Evolutionary conservation across 1,140 invertebrate genomes (phyloP), one percentile per base, ranked within the genome.

Genomic region (Centruroides sculpturatus): DNA sequence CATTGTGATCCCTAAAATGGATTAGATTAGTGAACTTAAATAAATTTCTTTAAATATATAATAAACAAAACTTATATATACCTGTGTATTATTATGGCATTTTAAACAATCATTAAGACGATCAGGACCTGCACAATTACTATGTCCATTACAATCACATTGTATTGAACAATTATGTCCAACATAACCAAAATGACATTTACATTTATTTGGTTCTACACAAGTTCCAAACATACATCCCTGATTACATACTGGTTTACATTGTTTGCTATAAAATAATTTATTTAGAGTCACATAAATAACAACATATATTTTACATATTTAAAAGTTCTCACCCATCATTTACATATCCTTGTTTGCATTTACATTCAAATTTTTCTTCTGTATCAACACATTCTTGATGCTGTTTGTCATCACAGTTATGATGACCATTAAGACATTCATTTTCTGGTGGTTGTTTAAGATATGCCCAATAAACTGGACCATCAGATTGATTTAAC

Each of bases 141-240:
- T 86, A 75, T 98, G 92, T 0, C 90, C 91, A 73, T 97, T 93
- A 72, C 93, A 98, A 69, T 91, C 82, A 71, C 93, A 97, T 71
- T 91, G 85, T 53, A 88, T 89, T 57, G 86, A 90, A 72, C 93
- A 98, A 76, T 95, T 92, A 59, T 83, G 81, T 55, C 92, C 92
- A 35, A 97, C 91, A 73, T 89, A 97, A 53, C 92, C 92, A 76
- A 98, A 98, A 76, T 94, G 83, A 73, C 93, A 97, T 50, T 81
- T 76, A 70, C 93, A 98, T 11, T 81, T 77, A 70, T 93, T 82
- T 36, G 93, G 93, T 67, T 84, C 80, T 4, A 89, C 74, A 71
- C 93, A 97, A 3, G 76, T 81, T 54, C 93, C 93, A 71, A 89
- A 80, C 3, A 89, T 84, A 76, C 93, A 97, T 13, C 91, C 92